Evolutionary conservation across 1,140 invertebrate genomes (phyloP).

Genomic region (Aphidius gifuensis): DNA sequence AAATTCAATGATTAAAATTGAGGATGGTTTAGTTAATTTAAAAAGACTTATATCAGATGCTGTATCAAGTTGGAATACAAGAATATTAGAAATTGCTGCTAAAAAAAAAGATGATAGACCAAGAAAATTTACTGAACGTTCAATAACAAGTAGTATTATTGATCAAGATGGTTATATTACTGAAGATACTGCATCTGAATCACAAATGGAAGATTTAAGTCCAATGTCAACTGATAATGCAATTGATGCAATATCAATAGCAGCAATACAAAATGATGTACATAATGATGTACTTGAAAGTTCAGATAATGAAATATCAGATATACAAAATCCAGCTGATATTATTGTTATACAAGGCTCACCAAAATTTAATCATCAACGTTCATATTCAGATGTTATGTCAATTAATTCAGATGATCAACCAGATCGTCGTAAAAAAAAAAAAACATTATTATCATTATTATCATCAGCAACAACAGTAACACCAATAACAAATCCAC

Average conservation of each 20-base stretch:
- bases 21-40: slow-evolving; percentile 63
- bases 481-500: slow-evolving; percentile 54
- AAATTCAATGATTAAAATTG: slow-evolving; percentile 51
- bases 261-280: slow-evolving; percentile 33
- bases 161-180: slow-evolving; percentile 49
- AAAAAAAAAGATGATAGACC: slow-evolving; percentile 59
- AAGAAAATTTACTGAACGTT: slow-evolving; percentile 42
- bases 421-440: slow-evolving; percentile 62
- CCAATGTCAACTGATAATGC: slow-evolving; percentile 50
- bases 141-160: slow-evolving; percentile 32
- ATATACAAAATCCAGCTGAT: slow-evolving; percentile 44
- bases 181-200: slow-evolving; percentile 48
- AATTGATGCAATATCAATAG: slow-evolving; percentile 29
- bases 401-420: slow-evolving; percentile 46
- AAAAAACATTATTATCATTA: slow-evolving; percentile 69
- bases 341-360: slow-evolving; percentile 43
- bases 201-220: slow-evolving; percentile 47
- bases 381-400: slow-evolving; percentile 51
- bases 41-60: slow-evolving; percentile 65
- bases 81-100: slow-evolving; percentile 49
- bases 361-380: slow-evolving; percentile 47
- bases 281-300: slow-evolving; percentile 33
- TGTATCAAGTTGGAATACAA: slow-evolving; percentile 66
- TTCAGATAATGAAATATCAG: slow-evolving; percentile 41
- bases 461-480: slow-evolving; percentile 56